phyloP scores from a whole-genome alignment of 2,888 invertebrate species.

The Eretmocerus hayati region DNA sequence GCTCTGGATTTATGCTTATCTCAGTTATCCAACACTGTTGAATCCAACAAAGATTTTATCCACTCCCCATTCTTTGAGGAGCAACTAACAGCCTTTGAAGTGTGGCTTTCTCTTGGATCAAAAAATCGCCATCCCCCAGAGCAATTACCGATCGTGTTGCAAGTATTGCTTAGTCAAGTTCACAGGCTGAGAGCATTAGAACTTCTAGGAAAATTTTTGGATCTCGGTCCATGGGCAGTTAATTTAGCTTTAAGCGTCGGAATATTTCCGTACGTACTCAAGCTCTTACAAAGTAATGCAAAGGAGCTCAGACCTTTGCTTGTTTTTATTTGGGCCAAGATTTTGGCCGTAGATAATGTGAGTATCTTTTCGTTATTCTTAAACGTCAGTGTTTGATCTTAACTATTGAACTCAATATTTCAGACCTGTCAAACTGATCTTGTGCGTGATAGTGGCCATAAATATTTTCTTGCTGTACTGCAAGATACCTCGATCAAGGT shows the following conservation, averaged over 20 bases:
- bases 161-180: constrained; percentile 70
- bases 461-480: constrained; percentile 88
- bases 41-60: constrained; percentile 55
- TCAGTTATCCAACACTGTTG: constrained; percentile 75
- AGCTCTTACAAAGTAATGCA: constrained; percentile 90
- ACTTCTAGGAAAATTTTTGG: constrained; percentile 85
- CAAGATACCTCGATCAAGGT: constrained; percentile 80
- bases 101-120: constrained; percentile 79
- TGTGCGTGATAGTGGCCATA: constrained; percentile 88
- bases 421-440: constrained; percentile 91
- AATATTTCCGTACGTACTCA: constrained; percentile 97
- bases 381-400: background rate
- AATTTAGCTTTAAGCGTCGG: constrained; percentile 93
- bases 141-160: constrained; percentile 94
- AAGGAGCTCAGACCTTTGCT: constrained; percentile 85
- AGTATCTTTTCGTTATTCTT: constrained; percentile 40
- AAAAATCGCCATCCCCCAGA: constrained; percentile 81
- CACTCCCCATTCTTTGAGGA: constrained; percentile 95
- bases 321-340: constrained; percentile 99
- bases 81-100: constrained; percentile 95
- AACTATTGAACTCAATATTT: constrained; percentile 6
- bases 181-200: constrained; percentile 93
- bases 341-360: constrained; percentile 90
- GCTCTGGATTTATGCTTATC: constrained; percentile 90
- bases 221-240: constrained; percentile 94